Conservation (phyloP, 2,888 invertebrate genomes). For the Zygaena filipendulae region DNA sequence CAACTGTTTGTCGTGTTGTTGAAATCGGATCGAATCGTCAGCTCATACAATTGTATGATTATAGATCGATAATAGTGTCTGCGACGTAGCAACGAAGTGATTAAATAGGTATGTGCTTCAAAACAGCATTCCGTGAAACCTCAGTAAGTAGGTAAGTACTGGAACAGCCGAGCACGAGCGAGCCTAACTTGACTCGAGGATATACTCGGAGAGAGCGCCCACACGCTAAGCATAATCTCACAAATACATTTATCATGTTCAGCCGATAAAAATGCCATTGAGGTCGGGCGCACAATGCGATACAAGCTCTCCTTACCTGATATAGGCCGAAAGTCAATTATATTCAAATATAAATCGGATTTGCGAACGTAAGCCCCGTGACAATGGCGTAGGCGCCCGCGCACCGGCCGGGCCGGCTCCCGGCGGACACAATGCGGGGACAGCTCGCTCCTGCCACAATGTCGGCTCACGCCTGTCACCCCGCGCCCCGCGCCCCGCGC, state of each 20-base stretch:
- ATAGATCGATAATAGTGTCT: too few relatives aligned
- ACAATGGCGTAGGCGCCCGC: constrained; percentile 49
- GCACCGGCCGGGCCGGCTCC: constrained; percentile 26
- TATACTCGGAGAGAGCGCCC: constrained; percentile 41
- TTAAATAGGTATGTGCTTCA: too few relatives aligned
- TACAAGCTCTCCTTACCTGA: constrained; percentile 53
- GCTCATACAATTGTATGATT: too few relatives aligned
- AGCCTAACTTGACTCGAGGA: too few relatives aligned
- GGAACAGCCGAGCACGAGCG: too few relatives aligned
- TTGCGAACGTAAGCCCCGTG: constrained; percentile 61
- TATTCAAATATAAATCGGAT: constrained; percentile 70
- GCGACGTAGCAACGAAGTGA: too few relatives aligned
- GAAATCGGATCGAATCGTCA: too few relatives aligned
- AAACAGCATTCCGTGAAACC: too few relatives aligned
- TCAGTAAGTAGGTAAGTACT: too few relatives aligned
- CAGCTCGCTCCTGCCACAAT: constrained; percentile 23
- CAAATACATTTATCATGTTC: constrained; percentile 65
- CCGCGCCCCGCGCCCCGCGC: constrained; percentile 18
- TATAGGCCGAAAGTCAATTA: constrained; percentile 63
- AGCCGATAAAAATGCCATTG: constrained; percentile 62
- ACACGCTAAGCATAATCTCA: constrained; percentile 49
- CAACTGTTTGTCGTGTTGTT: too few relatives aligned
- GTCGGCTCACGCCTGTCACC: constrained; percentile 17
- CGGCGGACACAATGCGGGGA: constrained; percentile 22
- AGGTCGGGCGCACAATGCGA: constrained; percentile 57